Conservation (phyloP, 2,888 invertebrate species). For the Lepeophtheirus nordmannii region DNA sequence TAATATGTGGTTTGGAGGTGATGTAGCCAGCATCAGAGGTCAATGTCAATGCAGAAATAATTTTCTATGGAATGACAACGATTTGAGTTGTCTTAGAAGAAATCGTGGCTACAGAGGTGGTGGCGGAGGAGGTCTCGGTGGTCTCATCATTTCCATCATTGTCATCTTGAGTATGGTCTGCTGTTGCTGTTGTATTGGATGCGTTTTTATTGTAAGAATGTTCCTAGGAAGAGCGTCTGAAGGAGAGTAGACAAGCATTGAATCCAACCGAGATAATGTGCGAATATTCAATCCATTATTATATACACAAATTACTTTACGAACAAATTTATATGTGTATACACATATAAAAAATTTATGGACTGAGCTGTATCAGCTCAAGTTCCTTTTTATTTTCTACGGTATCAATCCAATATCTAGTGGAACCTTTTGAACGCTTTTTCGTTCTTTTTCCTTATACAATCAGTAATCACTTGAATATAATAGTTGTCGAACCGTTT, state of each 20-base stretch:
- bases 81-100: constrained; percentile 1
- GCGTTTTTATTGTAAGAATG: neutral
- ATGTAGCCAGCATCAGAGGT: constrained; percentile 15
- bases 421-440: too few species aligned
- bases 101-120: neutral
- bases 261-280: too few species aligned
- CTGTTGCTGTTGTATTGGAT: neutral
- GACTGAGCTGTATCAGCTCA: too few species aligned
- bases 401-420: too few species aligned
- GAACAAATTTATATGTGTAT: too few species aligned
- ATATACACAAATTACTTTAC: too few species aligned
- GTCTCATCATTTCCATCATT: neutral
- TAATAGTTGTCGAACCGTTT: too few species aligned
- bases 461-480: too few species aligned
- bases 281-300: neutral
- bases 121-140: neutral
- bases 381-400: too few species aligned
- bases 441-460: too few species aligned
- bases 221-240: neutral
- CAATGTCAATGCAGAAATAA: constrained; percentile 17
- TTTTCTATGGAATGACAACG: constrained; percentile 16
- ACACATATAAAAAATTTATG: too few species aligned
- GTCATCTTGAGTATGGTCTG: neutral
- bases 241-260: too few species aligned
- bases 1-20: constrained; percentile 23